A percentile compares a stretch with the other conserved stretches of the same genome.
Conservation (phyloP, 1,140 invertebrate species). For the Pseudomyrmex dendroicus region DNA sequence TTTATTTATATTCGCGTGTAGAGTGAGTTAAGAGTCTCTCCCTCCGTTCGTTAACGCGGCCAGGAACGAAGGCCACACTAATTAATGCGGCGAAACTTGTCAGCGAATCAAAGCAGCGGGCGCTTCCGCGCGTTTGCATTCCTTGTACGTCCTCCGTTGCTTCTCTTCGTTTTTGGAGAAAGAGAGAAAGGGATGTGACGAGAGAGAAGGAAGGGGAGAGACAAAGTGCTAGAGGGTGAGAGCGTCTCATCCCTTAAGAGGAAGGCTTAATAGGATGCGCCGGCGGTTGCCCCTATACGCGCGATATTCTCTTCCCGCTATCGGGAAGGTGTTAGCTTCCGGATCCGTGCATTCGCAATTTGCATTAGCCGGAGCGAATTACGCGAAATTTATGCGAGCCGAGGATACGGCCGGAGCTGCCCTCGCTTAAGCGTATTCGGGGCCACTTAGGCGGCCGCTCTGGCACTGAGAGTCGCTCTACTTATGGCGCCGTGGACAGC, state of each 20-base stretch:
- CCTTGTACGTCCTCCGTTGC: slow-evolving; percentile 24
- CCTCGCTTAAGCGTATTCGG: slow-evolving; percentile 74
- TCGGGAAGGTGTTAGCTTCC: slow-evolving; percentile 68
- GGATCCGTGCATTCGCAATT: slow-evolving; percentile 72
- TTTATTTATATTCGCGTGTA: slow-evolving; percentile 69
- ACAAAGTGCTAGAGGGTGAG: slow-evolving; percentile 37
- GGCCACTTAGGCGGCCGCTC: slow-evolving; percentile 71
- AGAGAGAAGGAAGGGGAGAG: background rate
- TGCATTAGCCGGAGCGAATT: slow-evolving; percentile 81
- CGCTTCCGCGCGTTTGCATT: slow-evolving; percentile 51
- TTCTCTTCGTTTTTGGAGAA: slow-evolving; percentile 10
- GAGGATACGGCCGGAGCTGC: slow-evolving; percentile 68
- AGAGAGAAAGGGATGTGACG: background rate
- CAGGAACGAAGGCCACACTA: slow-evolving; percentile 63
- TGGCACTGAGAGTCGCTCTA: slow-evolving; percentile 63
- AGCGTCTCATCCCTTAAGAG: slow-evolving; percentile 58
- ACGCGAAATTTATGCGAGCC: slow-evolving; percentile 80
- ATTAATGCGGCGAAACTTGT: slow-evolving; percentile 74
- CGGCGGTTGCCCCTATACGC: slow-evolving; percentile 68
- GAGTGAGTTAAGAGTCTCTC: slow-evolving; percentile 38
- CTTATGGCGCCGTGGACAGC: slow-evolving; percentile 78
- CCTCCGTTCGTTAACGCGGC: slow-evolving; percentile 68
- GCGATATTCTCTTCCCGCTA: slow-evolving; percentile 64
- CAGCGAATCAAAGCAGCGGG: slow-evolving; percentile 59
- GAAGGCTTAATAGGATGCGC: slow-evolving; percentile 67